Base-by-base conservation (phyloP, 2,113 vertebrate genomes). In the Neolamprologus devosi region DNA sequence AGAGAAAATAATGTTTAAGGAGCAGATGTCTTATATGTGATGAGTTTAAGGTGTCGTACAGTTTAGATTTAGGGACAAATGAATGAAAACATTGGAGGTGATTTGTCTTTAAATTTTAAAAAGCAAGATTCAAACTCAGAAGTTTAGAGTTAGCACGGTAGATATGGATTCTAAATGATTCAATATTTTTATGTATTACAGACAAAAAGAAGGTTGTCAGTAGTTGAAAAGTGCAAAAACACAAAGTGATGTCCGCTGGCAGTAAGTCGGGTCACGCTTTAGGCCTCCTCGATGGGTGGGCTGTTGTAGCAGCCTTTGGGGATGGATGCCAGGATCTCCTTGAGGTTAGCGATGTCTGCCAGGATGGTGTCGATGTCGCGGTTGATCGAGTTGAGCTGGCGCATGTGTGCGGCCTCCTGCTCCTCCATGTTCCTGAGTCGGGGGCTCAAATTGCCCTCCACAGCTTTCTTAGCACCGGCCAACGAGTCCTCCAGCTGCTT, bases 241-340 rank as follows among this genome's bases (percentile, higher is more conserved):
- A 21, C 47, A 81, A 81, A 68, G 73, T 3, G 30, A 57, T 17
- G 45, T 54, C 7, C 2, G 14, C n/a, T 80, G 33, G 30, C 28
- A 23, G 49, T 13, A 14, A n/a, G 54, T 75, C 12, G 0, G 83
- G 37, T 33, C 14, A 21, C 14, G 21, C 37, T 53, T 98, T 95
- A 99, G 0, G 98, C 92, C 23, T 95, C 91, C 87, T 99, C 99
- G 0, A 97, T 96, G 80, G 97, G 96, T 16, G 96, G 94, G 35
- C 94, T 96, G 53, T 98, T 99, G 88, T 91, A 98, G 93, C 99
- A 99, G 49, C 97, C 97, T 0, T 21, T 10, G 14, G 99, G 99
- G 88, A 99, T 90, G 63, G 88, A 93, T 2, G 8, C 81, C 60
- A 94, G 90, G 83, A 99, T 98, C n/a, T 97, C 92, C 92, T 97